Conservation (phyloP, 2,888 invertebrate genomes). For the Stratiomys singularior region DNA sequence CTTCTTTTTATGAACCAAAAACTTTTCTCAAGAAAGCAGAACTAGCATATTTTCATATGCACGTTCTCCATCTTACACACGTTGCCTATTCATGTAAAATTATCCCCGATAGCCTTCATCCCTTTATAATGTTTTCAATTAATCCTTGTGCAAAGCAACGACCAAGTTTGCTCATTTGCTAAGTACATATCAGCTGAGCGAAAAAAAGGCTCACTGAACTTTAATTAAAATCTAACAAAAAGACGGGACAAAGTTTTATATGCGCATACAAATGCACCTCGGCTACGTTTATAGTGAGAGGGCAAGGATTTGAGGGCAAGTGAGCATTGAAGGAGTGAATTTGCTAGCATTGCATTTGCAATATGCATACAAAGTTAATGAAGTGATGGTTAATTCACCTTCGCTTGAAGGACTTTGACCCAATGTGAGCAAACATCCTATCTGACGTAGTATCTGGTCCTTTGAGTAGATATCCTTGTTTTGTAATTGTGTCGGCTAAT, state of each 20-base stretch:
- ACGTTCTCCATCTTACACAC: too few species aligned
- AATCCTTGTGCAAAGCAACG: background rate
- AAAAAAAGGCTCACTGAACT: background rate
- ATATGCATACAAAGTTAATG: background rate
- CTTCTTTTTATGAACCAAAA: too few species aligned
- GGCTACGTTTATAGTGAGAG: background rate
- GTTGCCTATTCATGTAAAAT: background rate
- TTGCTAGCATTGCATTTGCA: conserved; percentile 15
- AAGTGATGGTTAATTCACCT: conserved; percentile 60
- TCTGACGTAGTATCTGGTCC: conserved; percentile 92
- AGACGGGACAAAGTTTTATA: background rate
- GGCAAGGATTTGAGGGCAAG: background rate
- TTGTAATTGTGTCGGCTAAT: conserved; percentile 82
- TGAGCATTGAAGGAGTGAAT: background rate
- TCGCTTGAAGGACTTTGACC: conserved; percentile 92
- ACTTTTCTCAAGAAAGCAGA: background rate
- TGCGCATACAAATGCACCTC: background rate
- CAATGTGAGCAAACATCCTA: conserved; percentile 90
- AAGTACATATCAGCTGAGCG: background rate
- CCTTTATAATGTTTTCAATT: background rate
- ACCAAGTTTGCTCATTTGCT: conserved; percentile 1
- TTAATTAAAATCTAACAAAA: conserved; percentile 17
- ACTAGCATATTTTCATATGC: background rate
- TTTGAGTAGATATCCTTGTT: conserved; percentile 90
- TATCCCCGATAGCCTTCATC: background rate